phyloP scores from a whole-genome alignment of 1,140 invertebrate species.

The Anagrus nilaparvatae region DNA sequence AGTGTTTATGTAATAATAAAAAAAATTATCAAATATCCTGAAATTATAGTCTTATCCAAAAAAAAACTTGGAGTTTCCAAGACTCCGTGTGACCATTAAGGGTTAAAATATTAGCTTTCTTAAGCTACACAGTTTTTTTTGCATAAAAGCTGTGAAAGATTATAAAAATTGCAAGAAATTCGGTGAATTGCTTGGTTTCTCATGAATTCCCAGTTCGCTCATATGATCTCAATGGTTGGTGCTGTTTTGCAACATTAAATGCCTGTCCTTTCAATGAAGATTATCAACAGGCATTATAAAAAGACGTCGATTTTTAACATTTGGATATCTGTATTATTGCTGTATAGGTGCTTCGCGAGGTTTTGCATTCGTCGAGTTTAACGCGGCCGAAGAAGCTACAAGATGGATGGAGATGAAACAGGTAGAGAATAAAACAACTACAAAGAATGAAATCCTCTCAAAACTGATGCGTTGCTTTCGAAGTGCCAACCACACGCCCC shows the following conservation, averaged over 20 bases:
- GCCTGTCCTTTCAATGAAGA: slow-evolving; percentile 44
- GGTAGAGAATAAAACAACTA: slow-evolving; percentile 47
- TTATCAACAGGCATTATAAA: slow-evolving; percentile 39
- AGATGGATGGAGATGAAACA: slow-evolving; percentile 90
- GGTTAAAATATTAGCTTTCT: no score
- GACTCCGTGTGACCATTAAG: no score
- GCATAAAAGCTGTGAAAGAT: not conserved
- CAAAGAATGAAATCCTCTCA: not conserved
- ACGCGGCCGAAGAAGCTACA: slow-evolving; percentile 75
- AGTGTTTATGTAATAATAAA: no score
- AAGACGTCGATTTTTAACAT: slow-evolving; percentile 45
- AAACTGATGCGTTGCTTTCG: slow-evolving; percentile 35
- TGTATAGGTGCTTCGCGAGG: slow-evolving; percentile 76
- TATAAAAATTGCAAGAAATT: slow-evolving; percentile 10
- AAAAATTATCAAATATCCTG: no score
- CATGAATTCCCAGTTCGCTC: no score
- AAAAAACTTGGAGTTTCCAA: no score
- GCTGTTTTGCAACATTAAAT: slow-evolving; percentile 41
- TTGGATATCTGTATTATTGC: slow-evolving; percentile 48
- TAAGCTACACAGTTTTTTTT: not conserved
- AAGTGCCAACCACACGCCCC: slow-evolving; percentile 37
- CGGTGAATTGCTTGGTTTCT: slow-evolving; percentile 35
- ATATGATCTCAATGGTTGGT: slow-evolving; percentile 39
- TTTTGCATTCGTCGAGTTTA: slow-evolving; percentile 95
- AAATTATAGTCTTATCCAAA: no score